phyloP scores from a whole-genome alignment of 2,113 vertebrate species.

The Leiothrix lutea region DNA sequence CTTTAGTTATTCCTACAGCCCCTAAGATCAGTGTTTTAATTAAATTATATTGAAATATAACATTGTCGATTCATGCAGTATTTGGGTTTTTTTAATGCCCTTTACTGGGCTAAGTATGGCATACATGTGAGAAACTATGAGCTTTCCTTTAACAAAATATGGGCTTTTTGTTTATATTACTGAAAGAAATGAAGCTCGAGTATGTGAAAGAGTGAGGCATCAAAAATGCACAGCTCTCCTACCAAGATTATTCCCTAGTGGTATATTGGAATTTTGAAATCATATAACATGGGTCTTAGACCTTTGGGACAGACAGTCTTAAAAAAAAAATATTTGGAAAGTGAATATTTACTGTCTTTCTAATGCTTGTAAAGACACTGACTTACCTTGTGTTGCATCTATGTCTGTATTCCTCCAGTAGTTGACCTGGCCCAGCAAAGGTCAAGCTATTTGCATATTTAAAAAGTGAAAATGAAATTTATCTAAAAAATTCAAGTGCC shows the following conservation, averaged over 20 bases:
- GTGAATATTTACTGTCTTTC: background rate
- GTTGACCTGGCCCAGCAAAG: background rate
- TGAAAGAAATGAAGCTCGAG: background rate
- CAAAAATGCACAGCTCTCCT: background rate
- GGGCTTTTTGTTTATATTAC: background rate
- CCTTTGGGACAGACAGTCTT: accelerated
- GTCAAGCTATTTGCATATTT: background rate
- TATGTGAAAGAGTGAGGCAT: background rate
- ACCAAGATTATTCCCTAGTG: background rate
- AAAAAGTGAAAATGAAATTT: background rate
- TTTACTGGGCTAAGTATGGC: background rate
- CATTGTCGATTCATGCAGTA: background rate
- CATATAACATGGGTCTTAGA: background rate
- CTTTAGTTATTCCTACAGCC: background rate
- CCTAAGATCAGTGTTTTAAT: background rate
- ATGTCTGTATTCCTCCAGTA: background rate
- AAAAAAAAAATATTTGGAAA: background rate
- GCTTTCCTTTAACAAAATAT: background rate
- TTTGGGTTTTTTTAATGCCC: background rate
- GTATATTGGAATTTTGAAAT: background rate
- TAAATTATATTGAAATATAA: background rate
- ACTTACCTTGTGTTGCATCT: background rate
- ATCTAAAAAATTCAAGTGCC: background rate
- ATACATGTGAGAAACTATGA: background rate
- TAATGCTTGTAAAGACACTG: background rate